Evolutionary conservation across 2,797 vertebrate species (phyloP).

Genomic region (Crenuchus spilurus): DNA sequence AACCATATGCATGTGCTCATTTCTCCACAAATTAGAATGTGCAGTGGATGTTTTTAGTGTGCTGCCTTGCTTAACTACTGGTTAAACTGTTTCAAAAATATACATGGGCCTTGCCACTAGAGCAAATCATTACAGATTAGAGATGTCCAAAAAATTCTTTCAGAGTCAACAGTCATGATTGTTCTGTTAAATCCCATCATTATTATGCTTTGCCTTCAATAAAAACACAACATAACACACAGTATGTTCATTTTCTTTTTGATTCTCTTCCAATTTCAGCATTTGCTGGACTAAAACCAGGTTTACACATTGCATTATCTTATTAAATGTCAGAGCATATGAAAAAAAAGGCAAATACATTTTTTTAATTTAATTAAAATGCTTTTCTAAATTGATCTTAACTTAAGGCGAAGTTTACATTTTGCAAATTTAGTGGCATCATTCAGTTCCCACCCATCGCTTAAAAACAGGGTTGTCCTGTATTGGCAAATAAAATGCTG

Average conservation of each 20-base stretch:
- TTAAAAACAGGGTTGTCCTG: too few relatives aligned
- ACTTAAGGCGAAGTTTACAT: too few relatives aligned
- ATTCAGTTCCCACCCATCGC: too few relatives aligned
- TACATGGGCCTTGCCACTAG: conserved; percentile 22
- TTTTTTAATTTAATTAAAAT: too few relatives aligned
- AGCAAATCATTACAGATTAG: conserved; percentile 34
- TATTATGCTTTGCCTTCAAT: conserved; percentile 3
- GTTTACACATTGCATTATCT: too few relatives aligned
- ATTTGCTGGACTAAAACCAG: background rate
- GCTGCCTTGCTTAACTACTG: conserved; percentile 69
- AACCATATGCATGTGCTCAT: conserved; percentile 74
- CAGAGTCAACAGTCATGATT: conserved; percentile 36
- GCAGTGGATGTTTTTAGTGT: conserved; percentile 74
- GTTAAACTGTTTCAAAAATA: conserved; percentile 75
- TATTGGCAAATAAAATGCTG: too few relatives aligned
- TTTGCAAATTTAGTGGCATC: too few relatives aligned
- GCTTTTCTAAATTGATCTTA: too few relatives aligned
- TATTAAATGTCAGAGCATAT: too few relatives aligned
- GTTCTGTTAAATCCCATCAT: background rate
- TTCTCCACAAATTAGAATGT: conserved; percentile 77
- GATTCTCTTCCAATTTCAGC: background rate
- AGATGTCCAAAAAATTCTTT: conserved; percentile 58
- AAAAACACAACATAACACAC: conserved; percentile 54
- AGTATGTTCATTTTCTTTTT: background rate
- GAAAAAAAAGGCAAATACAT: too few relatives aligned